These are phyloP conservation scores for Sitophilus oryzae DNA, from an alignment of 1,140 invertebrate genomes.

Conservation along the genomic window DNA sequence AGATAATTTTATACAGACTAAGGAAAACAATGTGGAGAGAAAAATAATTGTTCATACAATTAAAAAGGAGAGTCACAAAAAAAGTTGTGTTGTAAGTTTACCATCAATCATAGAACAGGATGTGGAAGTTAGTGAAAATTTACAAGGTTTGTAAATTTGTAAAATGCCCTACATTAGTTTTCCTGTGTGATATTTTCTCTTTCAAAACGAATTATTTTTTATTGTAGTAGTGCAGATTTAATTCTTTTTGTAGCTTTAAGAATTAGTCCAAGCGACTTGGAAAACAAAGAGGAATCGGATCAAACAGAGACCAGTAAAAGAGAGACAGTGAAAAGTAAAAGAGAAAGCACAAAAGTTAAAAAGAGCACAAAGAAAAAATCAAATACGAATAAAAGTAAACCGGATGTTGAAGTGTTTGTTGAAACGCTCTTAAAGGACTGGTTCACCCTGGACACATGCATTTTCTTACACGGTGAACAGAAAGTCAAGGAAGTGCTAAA, in stretches of 20 bases:
- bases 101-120: conserved; percentile 31
- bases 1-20: no score
- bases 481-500: conserved; percentile 51
- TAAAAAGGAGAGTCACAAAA: conserved; percentile 15
- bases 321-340: neutral
- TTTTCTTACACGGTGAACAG: conserved; percentile 52
- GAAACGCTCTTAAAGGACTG: conserved; percentile 53
- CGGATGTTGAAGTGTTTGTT: conserved; percentile 34
- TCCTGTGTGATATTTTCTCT: no score
- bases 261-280: neutral
- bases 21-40: no score
- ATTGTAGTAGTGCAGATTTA: no score
- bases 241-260: no score
- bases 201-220: no score
- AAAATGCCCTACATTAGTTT: neutral
- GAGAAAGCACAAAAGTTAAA: conserved; percentile 4
- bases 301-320: conserved; percentile 2
- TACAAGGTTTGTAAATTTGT: neutral
- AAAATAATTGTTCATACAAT: no score
- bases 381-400: conserved; percentile 22
- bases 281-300: neutral
- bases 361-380: conserved; percentile 15
- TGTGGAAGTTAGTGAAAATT: conserved; percentile 16
- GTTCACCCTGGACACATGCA: conserved; percentile 53
- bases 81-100: conserved; percentile 12